Evolutionary conservation across 1,140 invertebrate genomes (phyloP).

Genomic region (Scaptomyza hsui): DNA sequence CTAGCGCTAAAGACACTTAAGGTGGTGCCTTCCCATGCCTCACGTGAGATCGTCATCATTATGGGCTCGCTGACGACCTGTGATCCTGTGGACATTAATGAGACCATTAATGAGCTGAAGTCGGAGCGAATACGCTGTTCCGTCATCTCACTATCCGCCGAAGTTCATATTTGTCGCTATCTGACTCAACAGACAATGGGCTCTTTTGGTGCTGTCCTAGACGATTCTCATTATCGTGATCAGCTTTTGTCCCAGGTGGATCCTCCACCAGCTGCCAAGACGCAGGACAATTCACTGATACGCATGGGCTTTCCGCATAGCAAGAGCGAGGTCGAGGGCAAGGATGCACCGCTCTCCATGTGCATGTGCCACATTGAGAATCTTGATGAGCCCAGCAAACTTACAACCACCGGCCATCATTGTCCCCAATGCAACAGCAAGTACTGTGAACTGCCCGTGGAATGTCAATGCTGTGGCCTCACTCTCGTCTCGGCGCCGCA

Average conservation of each 20-base stretch:
- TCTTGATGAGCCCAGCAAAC: conserved; percentile 87
- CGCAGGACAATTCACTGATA: conserved; percentile 92
- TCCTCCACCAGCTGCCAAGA: conserved; percentile 93
- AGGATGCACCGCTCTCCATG: conserved; percentile 89
- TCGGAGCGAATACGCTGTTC: conserved; percentile 93
- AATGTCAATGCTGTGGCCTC: conserved; percentile 97
- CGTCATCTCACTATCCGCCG: conserved; percentile 97
- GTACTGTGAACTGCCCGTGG: conserved; percentile 98
- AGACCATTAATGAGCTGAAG: conserved; percentile 91
- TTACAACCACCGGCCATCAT: conserved; percentile 92
- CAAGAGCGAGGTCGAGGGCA: conserved; percentile 85
- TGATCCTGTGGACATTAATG: conserved; percentile 96
- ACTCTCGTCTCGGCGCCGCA: conserved; percentile 99
- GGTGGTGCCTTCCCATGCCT: conserved; percentile 96
- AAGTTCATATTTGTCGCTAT: conserved; percentile 94
- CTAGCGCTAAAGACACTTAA: conserved; percentile 93
- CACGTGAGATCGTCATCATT: conserved; percentile 95
- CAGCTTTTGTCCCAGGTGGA: conserved; percentile 91
- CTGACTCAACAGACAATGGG: conserved; percentile 90
- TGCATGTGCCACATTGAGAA: conserved; percentile 96
- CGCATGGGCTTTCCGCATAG: conserved; percentile 96
- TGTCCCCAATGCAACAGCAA: conserved; percentile 98
- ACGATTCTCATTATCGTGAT: conserved; percentile 95
- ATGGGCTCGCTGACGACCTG: conserved; percentile 97
- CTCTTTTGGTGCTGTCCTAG: conserved; percentile 87